A percentile compares a stretch with the other conserved stretches of the same genome.
These are phyloP conservation scores for Spodoptera picta DNA, from an alignment of 2,888 invertebrate genomes.

Conservation along the genomic window DNA sequence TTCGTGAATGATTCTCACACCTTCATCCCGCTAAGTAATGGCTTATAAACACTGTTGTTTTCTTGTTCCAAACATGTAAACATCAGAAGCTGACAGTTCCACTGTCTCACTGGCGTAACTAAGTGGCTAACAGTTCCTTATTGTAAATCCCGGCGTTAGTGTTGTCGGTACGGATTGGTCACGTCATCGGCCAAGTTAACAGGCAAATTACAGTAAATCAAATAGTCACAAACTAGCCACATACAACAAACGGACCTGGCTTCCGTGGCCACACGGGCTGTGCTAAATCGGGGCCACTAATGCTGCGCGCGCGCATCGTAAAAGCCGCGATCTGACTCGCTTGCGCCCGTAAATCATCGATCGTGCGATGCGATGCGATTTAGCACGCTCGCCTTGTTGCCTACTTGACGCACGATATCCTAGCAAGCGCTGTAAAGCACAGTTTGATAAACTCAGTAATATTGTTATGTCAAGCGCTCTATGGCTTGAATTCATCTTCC, in stretches of 20 bases:
- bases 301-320: conserved; percentile 66
- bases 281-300: conserved; percentile 71
- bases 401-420: conserved; percentile 35
- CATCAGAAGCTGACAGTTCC: conserved; percentile 50
- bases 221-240: conserved; percentile 68
- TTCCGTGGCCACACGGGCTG: conserved; percentile 76
- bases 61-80: conserved; percentile 47
- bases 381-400: conserved; percentile 64
- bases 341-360: conserved; percentile 80
- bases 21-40: conserved; percentile 36
- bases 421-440: conserved; percentile 45
- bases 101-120: conserved; percentile 47
- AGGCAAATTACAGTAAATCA: conserved; percentile 75
- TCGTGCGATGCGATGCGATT: conserved; percentile 81
- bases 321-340: conserved; percentile 77
- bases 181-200: conserved; percentile 60
- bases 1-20: conserved; percentile 10
- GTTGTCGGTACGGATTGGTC: conserved; percentile 50
- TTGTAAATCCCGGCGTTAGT: conserved; percentile 58
- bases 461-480: conserved; percentile 6
- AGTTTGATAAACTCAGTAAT: conserved; percentile 9
- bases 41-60: conserved; percentile 48
- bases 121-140: conserved; percentile 53
- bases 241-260: conserved; percentile 62
- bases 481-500: conserved; percentile 9